A percentile compares a stretch with the other conserved stretches of the same genome.
phyloP scores from a whole-genome alignment of 2,797 vertebrate species.

The Gymnocypris eckloni region DNA sequence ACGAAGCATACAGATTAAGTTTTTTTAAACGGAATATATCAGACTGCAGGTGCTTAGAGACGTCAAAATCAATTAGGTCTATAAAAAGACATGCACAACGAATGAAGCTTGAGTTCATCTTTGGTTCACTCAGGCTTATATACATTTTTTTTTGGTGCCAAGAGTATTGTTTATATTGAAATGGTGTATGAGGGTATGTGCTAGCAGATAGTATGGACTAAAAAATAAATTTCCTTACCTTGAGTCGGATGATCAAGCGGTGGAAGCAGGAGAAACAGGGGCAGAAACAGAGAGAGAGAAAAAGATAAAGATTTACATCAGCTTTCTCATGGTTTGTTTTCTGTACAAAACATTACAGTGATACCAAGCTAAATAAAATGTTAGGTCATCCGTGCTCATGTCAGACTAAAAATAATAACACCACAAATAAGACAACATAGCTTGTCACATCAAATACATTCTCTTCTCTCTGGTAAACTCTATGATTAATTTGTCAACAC shows the following conservation, averaged over 20 bases:
- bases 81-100: conserved; percentile 60
- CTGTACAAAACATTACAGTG: conserved; percentile 6
- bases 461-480: conserved; percentile 25
- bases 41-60: conserved; percentile 66
- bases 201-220: background rate
- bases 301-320: conserved; percentile 43
- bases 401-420: conserved; percentile 35
- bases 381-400: conserved; percentile 27
- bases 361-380: conserved; percentile 32
- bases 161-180: conserved; percentile 1
- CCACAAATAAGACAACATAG: conserved; percentile 28
- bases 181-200: background rate
- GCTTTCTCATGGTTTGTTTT: conserved; percentile 35
- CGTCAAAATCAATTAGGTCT: conserved; percentile 65
- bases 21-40: conserved; percentile 53
- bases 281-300: conserved; percentile 55
- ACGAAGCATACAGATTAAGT: conserved; percentile 3
- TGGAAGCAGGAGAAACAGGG: conserved; percentile 50
- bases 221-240: conserved; percentile 70
- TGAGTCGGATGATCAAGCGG: conserved; percentile 43
- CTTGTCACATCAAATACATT: conserved; percentile 28
- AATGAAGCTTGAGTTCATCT: conserved; percentile 21
- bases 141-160: background rate
- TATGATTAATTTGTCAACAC: conserved; percentile 45
- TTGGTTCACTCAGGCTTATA: conserved; percentile 2